A percentile compares a stretch with the other conserved stretches of the same genome.
Evolutionary conservation across 2,888 invertebrate species (phyloP).

Genomic region (Rhingia rostrata): DNA sequence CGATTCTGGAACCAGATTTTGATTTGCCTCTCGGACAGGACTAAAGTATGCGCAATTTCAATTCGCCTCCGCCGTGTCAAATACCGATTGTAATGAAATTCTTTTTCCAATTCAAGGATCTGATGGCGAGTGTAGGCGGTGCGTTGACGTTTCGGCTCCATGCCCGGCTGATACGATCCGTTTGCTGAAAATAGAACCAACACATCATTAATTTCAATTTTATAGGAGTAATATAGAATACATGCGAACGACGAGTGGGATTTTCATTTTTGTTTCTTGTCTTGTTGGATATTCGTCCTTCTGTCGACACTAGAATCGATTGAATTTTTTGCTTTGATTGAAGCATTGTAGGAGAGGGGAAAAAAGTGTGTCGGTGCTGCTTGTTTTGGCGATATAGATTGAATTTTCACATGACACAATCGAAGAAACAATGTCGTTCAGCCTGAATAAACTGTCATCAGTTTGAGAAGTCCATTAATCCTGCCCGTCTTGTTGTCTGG

Average conservation of each 20-base stretch:
- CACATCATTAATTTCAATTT: conserved; percentile 70
- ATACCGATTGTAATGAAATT: conserved; percentile 98
- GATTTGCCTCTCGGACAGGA: conserved; percentile 95
- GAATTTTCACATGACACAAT: conserved; percentile 70
- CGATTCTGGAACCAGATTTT: conserved; percentile 95
- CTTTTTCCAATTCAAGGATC: conserved; percentile 98
- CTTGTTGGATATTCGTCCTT: conserved; percentile 20
- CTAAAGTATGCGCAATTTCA: conserved; percentile 98
- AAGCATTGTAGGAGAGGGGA: conserved; percentile 38
- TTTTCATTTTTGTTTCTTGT: conserved; percentile 23
- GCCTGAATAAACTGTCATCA: conserved; percentile 76
- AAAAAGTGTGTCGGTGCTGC: background rate
- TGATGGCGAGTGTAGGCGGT: conserved; percentile 99
- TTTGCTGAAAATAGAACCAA: conserved; percentile 88
- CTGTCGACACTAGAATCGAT: conserved; percentile 57
- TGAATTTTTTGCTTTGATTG: conserved; percentile 69
- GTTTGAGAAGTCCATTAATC: conserved; percentile 77
- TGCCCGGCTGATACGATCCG: conserved; percentile 93
- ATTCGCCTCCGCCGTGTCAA: conserved; percentile 96
- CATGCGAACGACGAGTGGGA: conserved; percentile 41
- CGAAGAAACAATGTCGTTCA: conserved; percentile 75
- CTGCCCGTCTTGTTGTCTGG: conserved; percentile 2
- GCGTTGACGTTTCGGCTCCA: conserved; percentile 97
- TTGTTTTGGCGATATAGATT: conserved; percentile 45
- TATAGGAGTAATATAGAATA: background rate